Evolutionary conservation across 64 coral and sea anemone species (phyloP), one percentile per base, ranked within the genome.

Genomic region (Pachyseris speciosa): DNA sequence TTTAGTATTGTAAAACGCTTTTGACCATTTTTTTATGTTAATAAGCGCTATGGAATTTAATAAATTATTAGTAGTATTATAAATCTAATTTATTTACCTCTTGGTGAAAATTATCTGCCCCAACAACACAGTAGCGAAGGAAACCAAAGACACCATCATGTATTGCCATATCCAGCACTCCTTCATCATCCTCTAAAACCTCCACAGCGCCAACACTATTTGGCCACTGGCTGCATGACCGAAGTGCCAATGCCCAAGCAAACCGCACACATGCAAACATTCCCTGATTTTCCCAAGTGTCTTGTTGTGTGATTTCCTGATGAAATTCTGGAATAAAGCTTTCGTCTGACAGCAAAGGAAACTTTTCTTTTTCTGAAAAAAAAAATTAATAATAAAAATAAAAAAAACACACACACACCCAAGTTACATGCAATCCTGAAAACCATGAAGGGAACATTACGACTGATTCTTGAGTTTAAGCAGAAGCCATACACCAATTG

Each of bases 181-280:
- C 66, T 59, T 95, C 93, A 49, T 99, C 96, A 32, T 99, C 93
- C 37, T 95, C 96, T 7, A 99, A 51, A 26, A 99, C 66, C n/a
- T 99, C 96, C n/a, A 87, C 93, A 30, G 86, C 86, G 22, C 84
- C 90, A 55, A 95, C 90, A 38, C 89, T 26, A 83, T 83, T 90
- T 27, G 93, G 75, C 94, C 94, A 99, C 74, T 95, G 93, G 79
- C 93, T 95, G 45, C 96, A 99, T 17, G 94, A 90, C 9, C 96
- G 73, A 15, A 99, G 88, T 30, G 84, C 94, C 42, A 95, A 58
- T 13, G 93, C 90, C 96, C 96, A 99, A 29, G 93, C 96, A 72
- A 99, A 85, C 51, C 86, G 93, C 8, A 93, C 67, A 26, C 61
- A 47, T 13, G 96, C 81, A 66, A 89, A 80, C 60, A 99, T 80